These are phyloP conservation scores for Carollia perspicillata DNA, from an alignment of 2,113 vertebrate genomes.

Conservation along the genomic window DNA sequence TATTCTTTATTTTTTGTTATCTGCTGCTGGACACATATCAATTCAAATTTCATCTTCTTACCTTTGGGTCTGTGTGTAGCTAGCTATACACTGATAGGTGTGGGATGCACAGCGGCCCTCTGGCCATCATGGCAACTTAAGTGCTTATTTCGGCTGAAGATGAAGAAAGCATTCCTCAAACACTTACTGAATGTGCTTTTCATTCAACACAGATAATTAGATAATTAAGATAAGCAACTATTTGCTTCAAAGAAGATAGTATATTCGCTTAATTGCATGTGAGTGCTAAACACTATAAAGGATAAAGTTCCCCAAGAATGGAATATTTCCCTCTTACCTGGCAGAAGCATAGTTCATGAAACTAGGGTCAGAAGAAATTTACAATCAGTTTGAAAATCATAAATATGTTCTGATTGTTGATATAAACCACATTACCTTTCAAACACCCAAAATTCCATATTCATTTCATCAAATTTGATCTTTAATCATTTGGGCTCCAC, in stretches of 20 bases:
- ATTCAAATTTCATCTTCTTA: not conserved
- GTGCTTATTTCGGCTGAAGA: slow-evolving; percentile 55
- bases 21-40: not conserved
- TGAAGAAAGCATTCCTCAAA: slow-evolving; percentile 66
- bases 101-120: not conserved
- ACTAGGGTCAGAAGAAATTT: slow-evolving; percentile 62
- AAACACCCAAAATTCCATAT: slow-evolving; percentile 29
- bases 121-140: slow-evolving; percentile 49
- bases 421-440: slow-evolving; percentile 35
- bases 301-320: slow-evolving; percentile 70
- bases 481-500: slow-evolving; percentile 47
- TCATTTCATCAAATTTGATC: not conserved
- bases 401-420: slow-evolving; percentile 57
- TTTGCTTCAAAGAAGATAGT: slow-evolving; percentile 79
- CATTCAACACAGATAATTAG: slow-evolving; percentile 76
- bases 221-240: slow-evolving; percentile 76
- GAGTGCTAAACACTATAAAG: slow-evolving; percentile 75
- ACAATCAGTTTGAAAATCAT: slow-evolving; percentile 44
- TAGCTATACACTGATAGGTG: not conserved
- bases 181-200: slow-evolving; percentile 62
- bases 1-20: not conserved
- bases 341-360: slow-evolving; percentile 32
- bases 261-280: slow-evolving; percentile 79
- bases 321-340: slow-evolving; percentile 12
- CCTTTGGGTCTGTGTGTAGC: not conserved